Evolutionary conservation across 2,888 invertebrate genomes (phyloP).

Genomic region (Trisateles emortualis): DNA sequence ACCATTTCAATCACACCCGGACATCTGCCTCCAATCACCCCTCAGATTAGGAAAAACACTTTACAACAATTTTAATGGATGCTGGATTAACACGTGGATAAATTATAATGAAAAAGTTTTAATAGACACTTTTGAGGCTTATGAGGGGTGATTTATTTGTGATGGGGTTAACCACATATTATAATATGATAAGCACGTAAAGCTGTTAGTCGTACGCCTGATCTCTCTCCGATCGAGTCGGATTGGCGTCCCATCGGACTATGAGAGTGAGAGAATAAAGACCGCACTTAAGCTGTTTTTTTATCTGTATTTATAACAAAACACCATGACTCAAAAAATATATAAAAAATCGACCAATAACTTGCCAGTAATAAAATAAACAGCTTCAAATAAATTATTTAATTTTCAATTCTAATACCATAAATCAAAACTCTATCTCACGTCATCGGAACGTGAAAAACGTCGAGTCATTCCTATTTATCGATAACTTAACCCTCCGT

Average conservation of each 20-base stretch:
- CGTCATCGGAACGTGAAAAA: background rate
- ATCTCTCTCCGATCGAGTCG: too few relatives aligned
- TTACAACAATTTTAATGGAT: conserved; percentile 60
- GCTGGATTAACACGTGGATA: conserved; percentile 41
- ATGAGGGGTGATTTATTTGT: background rate
- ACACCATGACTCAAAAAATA: too few relatives aligned
- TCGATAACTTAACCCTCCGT: background rate
- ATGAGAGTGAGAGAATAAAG: too few relatives aligned
- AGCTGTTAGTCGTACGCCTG: too few relatives aligned
- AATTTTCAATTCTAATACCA: background rate
- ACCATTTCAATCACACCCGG: conserved; percentile 55
- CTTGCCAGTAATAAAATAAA: background rate
- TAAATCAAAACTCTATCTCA: background rate
- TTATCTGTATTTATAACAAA: too few relatives aligned
- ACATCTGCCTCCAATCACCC: conserved; percentile 47
- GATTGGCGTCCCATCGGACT: too few relatives aligned
- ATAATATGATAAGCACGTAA: too few relatives aligned
- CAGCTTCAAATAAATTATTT: background rate
- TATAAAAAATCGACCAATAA: too few relatives aligned
- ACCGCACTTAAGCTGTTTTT: too few relatives aligned
- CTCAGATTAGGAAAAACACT: conserved; percentile 67
- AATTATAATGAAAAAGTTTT: conserved; percentile 35
- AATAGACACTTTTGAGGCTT: conserved; percentile 30
- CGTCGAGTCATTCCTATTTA: background rate
- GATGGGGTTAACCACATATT: too few relatives aligned